These are phyloP conservation scores for Drepanosiphum platanoidis DNA, from an alignment of 2,888 invertebrate genomes.

Conservation along the genomic window DNA sequence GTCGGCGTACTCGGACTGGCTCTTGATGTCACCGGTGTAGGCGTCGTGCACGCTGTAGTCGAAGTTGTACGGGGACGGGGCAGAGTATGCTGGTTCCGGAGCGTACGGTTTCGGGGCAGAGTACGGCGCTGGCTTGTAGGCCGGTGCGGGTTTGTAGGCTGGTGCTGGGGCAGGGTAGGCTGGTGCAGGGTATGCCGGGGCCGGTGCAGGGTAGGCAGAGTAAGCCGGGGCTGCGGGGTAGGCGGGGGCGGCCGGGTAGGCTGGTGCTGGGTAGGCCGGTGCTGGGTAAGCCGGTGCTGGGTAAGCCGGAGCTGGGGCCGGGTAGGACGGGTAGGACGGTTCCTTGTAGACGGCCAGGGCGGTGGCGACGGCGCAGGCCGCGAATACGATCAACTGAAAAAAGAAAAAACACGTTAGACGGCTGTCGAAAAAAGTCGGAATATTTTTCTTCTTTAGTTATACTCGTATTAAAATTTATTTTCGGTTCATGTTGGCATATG, in stretches of 20 bases:
- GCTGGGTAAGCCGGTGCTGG: conserved; percentile 35
- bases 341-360: conserved; percentile 42
- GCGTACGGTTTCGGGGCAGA: conserved; percentile 69
- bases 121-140: conserved; percentile 27
- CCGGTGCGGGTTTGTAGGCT: conserved; percentile 60
- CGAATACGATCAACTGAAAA: conserved; percentile 64
- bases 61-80: conserved; percentile 45
- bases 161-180: conserved; percentile 62
- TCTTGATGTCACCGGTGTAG: conserved; percentile 60
- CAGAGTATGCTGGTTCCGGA: conserved; percentile 66
- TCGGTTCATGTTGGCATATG: too few species aligned
- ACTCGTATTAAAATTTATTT: too few species aligned
- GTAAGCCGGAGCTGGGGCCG: conserved; percentile 63
- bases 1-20: conserved; percentile 53
- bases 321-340: conserved; percentile 52
- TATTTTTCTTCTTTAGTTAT: too few species aligned
- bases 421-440: too few species aligned
- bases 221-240: conserved; percentile 60
- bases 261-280: conserved; percentile 66
- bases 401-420: not conserved
- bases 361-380: conserved; percentile 62
- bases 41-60: conserved; percentile 58
- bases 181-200: conserved; percentile 64
- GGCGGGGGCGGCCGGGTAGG: conserved; percentile 64
- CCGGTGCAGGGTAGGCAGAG: conserved; percentile 33